phyloP scores from a whole-genome alignment of 2,797 vertebrate species.

The Muscicapa comitata region DNA sequence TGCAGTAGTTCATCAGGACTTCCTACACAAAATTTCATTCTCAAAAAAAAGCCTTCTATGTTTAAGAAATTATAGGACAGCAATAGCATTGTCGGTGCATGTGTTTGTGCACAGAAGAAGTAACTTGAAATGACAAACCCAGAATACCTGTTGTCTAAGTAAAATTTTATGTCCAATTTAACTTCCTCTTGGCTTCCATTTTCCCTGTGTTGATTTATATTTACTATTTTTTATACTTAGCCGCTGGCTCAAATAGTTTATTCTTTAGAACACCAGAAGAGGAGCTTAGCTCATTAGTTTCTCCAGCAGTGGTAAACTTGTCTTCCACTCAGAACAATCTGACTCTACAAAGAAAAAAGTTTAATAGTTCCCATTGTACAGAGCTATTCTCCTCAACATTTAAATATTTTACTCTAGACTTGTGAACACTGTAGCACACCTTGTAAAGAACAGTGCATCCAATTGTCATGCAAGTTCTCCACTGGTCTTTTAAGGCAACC shows the following conservation, averaged over 20 bases:
- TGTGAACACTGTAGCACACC: background rate
- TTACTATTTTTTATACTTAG: background rate
- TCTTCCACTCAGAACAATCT: background rate
- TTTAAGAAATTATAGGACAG: background rate
- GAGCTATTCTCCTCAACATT: background rate
- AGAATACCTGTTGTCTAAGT: background rate
- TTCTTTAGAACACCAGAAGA: background rate
- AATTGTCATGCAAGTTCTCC: background rate
- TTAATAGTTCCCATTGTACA: background rate
- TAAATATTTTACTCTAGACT: background rate
- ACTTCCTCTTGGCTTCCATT: background rate
- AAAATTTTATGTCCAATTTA: background rate
- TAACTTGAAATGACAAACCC: background rate
- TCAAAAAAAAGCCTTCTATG: background rate
- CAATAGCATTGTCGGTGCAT: background rate
- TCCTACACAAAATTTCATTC: background rate
- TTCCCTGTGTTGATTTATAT: background rate
- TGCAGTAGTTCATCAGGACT: background rate
- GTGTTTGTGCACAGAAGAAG: background rate
- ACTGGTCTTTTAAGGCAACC: background rate
- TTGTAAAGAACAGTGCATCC: background rate
- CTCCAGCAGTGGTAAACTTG: background rate
- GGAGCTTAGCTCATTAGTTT: background rate
- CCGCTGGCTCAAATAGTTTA: background rate
- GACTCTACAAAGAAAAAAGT: background rate